phyloP scores from a whole-genome alignment of 2,797 vertebrate genomes.

The Emydoidea blandingii region DNA sequence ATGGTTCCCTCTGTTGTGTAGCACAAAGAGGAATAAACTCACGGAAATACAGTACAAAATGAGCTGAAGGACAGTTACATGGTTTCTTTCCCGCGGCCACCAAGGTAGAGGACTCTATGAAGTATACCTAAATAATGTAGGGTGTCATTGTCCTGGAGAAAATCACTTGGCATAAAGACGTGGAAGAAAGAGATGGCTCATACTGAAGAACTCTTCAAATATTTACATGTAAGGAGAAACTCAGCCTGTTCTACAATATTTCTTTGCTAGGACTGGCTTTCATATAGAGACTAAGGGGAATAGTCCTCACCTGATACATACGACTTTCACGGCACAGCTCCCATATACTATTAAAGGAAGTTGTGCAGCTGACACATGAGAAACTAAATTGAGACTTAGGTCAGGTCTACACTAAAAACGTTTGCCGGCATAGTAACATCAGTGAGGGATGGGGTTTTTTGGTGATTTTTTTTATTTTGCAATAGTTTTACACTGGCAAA shows the following conservation, averaged over 20 bases:
- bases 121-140: background rate
- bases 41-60: background rate
- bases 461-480: background rate
- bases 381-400: accelerated
- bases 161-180: background rate
- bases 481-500: background rate
- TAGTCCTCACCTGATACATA: background rate
- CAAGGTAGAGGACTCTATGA: background rate
- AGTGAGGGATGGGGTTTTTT: background rate
- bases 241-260: background rate
- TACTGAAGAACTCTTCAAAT: background rate
- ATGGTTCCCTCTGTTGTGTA: background rate
- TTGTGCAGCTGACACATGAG: background rate
- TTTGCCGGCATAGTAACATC: background rate
- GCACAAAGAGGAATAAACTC: background rate
- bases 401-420: background rate
- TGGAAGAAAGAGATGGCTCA: background rate
- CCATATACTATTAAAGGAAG: background rate
- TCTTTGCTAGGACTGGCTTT: background rate
- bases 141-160: background rate
- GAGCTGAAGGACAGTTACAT: background rate
- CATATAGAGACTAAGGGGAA: background rate
- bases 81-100: background rate
- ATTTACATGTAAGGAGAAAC: background rate
- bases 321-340: background rate